phyloP scores from a whole-genome alignment of 2,113 vertebrate species.

The Planiliza haematocheilus region DNA sequence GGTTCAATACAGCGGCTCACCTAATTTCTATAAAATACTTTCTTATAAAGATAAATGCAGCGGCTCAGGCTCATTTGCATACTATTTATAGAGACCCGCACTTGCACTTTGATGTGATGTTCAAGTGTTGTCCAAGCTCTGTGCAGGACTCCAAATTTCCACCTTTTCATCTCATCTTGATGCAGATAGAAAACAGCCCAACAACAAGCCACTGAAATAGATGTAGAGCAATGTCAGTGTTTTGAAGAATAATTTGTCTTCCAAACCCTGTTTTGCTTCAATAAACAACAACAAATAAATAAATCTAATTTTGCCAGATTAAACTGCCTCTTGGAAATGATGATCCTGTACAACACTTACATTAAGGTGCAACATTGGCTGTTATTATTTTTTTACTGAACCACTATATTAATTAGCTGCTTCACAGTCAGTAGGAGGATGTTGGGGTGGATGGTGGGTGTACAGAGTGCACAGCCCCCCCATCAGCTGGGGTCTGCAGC shows the following conservation, averaged over 20 bases:
- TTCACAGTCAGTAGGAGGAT: not conserved
- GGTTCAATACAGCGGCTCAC: constrained; percentile 15
- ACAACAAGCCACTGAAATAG: constrained; percentile 1
- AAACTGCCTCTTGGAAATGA: too few species aligned
- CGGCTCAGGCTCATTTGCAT: constrained; percentile 60
- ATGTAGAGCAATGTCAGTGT: not conserved
- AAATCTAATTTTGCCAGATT: too few species aligned
- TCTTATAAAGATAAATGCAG: constrained; percentile 37
- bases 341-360: not conserved
- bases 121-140: constrained; percentile 48
- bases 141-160: constrained; percentile 30
- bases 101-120: constrained; percentile 58
- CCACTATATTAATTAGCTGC: not conserved
- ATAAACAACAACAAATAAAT: too few species aligned
- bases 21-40: constrained; percentile 27
- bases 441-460: not conserved
- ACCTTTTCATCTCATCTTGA: constrained; percentile 27
- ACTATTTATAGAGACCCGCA: constrained; percentile 65
- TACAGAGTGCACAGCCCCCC: not conserved
- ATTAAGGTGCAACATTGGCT: not conserved
- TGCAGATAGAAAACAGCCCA: constrained; percentile 18
- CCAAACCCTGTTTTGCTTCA: not conserved
- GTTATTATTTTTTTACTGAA: not conserved
- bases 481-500: not conserved
- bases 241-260: not conserved